Evolutionary conservation across 2,888 invertebrate species (phyloP).

Genomic region (Oscheius myriophilus): DNA sequence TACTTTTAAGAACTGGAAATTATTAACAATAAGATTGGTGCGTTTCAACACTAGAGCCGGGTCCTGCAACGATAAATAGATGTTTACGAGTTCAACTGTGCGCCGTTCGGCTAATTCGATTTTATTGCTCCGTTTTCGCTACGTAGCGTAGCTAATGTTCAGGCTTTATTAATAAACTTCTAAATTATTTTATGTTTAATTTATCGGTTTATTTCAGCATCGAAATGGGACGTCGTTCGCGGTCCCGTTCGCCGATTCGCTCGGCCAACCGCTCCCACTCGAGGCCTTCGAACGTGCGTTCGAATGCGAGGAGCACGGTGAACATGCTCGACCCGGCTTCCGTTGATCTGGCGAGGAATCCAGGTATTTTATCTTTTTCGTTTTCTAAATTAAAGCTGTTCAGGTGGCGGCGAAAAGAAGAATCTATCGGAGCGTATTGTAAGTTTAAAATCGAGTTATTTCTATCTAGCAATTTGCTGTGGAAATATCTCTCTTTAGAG

Average conservation of each 20-base stretch:
- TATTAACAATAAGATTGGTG: no score
- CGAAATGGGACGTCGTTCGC: neutral
- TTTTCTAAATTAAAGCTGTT: neutral
- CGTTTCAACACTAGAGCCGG: no score
- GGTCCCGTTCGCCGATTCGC: conserved; percentile 15
- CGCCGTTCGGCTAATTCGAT: no score
- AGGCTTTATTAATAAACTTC: no score
- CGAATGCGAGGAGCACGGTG: conserved; percentile 4
- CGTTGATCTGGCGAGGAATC: conserved; percentile 8
- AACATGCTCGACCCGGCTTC: conserved; percentile 29
- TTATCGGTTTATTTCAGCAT: neutral
- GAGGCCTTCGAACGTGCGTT: neutral
- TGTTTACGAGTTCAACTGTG: no score
- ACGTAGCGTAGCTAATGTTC: no score
- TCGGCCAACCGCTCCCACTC: neutral
- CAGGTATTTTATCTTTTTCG: neutral
- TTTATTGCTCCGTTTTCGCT: no score
- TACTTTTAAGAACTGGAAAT: no score
- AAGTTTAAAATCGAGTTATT: conserved; percentile 12
- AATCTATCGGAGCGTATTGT: conserved; percentile 16
- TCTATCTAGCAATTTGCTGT: conserved; percentile 9
- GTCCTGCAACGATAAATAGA: no score
- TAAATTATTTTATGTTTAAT: no score
- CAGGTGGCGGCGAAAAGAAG: neutral
- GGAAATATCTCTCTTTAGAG: neutral